Conservation (phyloP, 2,888 invertebrate species). For the Ectobius pallidus region DNA sequence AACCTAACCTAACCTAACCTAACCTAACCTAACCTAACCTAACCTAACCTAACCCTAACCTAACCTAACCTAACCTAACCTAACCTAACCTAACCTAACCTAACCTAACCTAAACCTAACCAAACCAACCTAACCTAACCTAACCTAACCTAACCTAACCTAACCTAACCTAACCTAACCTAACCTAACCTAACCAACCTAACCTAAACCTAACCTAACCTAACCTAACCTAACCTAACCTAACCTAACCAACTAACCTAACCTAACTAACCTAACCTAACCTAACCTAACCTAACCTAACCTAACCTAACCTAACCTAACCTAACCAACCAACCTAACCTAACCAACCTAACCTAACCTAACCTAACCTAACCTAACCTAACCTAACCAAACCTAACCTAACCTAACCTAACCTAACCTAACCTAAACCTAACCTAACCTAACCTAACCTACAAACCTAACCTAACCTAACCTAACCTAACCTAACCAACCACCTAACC, state of each 20-base stretch:
- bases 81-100: slow-evolving; percentile 26
- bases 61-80: slow-evolving; percentile 27
- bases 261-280: slow-evolving; percentile 30
- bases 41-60: slow-evolving; percentile 17
- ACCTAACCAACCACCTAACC: slow-evolving; percentile 32
- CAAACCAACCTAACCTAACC: slow-evolving; percentile 12
- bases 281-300: slow-evolving; percentile 30
- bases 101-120: slow-evolving; percentile 23
- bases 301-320: slow-evolving; percentile 31
- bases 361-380: slow-evolving; percentile 31
- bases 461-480: slow-evolving; percentile 33
- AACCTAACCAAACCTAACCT: slow-evolving; percentile 30
- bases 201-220: slow-evolving; percentile 31
- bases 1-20: slow-evolving; percentile 17
- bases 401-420: slow-evolving; percentile 31
- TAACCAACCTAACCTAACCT: slow-evolving; percentile 25
- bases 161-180: slow-evolving; percentile 32
- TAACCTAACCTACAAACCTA: slow-evolving; percentile 34
- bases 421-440: slow-evolving; percentile 27
- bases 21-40: slow-evolving; percentile 12
- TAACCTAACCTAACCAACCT: slow-evolving; percentile 32
- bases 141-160: slow-evolving; percentile 33
- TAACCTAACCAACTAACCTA: slow-evolving; percentile 32
- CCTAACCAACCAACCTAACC: slow-evolving; percentile 24
- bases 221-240: slow-evolving; percentile 28